Evolutionary conservation across 2,797 vertebrate genomes (phyloP), one percentile per base, ranked within the genome.

Genomic region (Orientallactaga sibirica): DNA sequence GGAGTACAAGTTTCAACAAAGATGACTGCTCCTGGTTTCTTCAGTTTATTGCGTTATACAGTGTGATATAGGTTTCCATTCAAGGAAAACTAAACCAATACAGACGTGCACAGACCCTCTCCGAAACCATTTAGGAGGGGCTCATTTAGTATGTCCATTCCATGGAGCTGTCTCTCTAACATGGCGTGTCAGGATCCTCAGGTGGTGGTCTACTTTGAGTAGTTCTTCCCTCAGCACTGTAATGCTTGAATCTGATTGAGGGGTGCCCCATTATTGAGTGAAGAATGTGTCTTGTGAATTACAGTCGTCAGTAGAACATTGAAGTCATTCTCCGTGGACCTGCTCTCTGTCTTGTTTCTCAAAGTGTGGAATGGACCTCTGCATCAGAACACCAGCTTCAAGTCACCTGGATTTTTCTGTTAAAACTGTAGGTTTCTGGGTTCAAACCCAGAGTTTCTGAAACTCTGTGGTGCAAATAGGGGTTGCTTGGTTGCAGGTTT

Each of bases 11-110:
- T 92, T 81, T 86, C 67, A 89, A 33, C 55, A 77, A 37, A 85
- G 76, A 80, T 77, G 79, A 92, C 52, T 27, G 11, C 67, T 95
- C 22, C n/a, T 3, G 6, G 25, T 93, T 67, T 86, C 71, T 92
- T 79, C 15, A 76, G 29, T 79, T 15, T 88, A 66, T 91, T 96
- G 58, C 19, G 33, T 85, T 85, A 22, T 66, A 29, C 27, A 55
- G 9, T 75, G 86, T 89, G 52, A 82, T 87, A 19, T 16, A 24
- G 6, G 37, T 92, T 92, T 90, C 75, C 67, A 37, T 15, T 16
- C n/a, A 19, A 86, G 84, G 37, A 61, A 93, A 85, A 86, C 20
- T 37, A 83, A 66, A 90, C 14, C 2, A 62, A 89, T 73, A 82
- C 58, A 37, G 27, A 85, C 22, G 14, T 66, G 18, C 37, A 52